Percentiles rank a stretch among this genome's conserved stretches.
Evolutionary conservation across 23 tunicate species (phyloP).

Genomic region (Halocynthia aurantium): DNA sequence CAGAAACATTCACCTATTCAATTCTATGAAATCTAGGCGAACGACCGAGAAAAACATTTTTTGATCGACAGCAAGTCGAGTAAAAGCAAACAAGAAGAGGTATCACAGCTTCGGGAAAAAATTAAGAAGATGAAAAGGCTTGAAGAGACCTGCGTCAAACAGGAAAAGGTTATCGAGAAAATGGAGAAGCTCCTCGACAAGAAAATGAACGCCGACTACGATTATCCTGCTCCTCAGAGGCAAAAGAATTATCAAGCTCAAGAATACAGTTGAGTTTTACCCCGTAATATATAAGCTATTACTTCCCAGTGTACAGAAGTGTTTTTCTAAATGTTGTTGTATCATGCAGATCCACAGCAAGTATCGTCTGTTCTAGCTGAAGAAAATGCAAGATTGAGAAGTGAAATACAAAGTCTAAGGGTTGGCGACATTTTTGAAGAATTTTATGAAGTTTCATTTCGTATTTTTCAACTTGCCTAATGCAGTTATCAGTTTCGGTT

Average conservation of each 20-base stretch:
- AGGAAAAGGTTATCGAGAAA: slow-evolving; percentile 88
- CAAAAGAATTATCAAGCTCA: too few relatives aligned
- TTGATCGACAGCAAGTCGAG: slow-evolving; percentile 25
- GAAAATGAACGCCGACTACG: too few relatives aligned
- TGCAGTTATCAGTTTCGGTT: neutral
- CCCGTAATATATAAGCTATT: too few relatives aligned
- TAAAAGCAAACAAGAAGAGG: slow-evolving; percentile 31
- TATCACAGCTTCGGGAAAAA: slow-evolving; percentile 34
- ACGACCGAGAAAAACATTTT: slow-evolving; percentile 78
- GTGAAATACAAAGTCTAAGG: slow-evolving; percentile 47
- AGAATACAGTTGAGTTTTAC: too few relatives aligned
- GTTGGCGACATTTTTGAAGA: slow-evolving; percentile 3
- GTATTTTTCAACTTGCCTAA: neutral
- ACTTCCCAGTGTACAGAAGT: neutral
- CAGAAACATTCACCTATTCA: neutral
- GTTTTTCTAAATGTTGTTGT: neutral
- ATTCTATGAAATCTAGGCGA: slow-evolving; percentile 36
- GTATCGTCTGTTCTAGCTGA: slow-evolving; percentile 29
- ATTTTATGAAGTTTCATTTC: neutral
- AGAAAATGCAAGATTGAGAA: slow-evolving; percentile 60
- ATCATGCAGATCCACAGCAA: slow-evolving; percentile 18
- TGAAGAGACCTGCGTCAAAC: slow-evolving; percentile 73
- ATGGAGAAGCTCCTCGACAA: slow-evolving; percentile 67
- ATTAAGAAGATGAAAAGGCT: slow-evolving; percentile 46
- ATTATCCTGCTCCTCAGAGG: too few relatives aligned